phyloP scores from a whole-genome alignment of 1,140 invertebrate species.

The Meloidogyne chitwoodi region DNA sequence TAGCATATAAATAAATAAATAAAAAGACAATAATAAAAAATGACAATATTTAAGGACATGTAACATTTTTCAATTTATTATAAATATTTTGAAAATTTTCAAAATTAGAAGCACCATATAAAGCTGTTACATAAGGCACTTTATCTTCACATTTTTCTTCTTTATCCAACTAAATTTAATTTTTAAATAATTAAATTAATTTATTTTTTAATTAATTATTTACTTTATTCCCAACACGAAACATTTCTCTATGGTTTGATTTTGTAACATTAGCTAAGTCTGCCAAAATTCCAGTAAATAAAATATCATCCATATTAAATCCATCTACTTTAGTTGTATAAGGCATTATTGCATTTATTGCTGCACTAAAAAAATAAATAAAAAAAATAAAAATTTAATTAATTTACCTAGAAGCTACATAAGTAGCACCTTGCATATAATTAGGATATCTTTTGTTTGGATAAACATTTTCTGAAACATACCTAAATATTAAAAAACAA shows the following conservation, averaged over 20 bases:
- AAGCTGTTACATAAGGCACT: not conserved
- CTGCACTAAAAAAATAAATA: not conserved
- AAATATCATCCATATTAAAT: conserved; percentile 22
- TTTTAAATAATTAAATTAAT: too few relatives aligned
- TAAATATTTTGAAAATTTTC: conserved; percentile 10
- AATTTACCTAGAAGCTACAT: conserved; percentile 1
- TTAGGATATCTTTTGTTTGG: not conserved
- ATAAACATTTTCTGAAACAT: conserved; percentile 2
- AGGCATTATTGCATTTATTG: not conserved
- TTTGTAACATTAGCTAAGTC: conserved; percentile 13
- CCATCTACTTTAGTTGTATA: not conserved
- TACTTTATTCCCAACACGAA: not conserved
- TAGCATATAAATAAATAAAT: too few relatives aligned
- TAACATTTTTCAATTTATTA: not conserved
- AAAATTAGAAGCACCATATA: not conserved
- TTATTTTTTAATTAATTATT: not conserved
- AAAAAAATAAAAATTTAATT: not conserved
- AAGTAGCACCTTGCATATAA: conserved; percentile 18
- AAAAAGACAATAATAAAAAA: too few relatives aligned
- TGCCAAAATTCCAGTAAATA: conserved; percentile 30
- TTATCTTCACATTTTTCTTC: conserved; percentile 8
- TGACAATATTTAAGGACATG: conserved; percentile 1
- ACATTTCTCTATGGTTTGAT: not conserved
- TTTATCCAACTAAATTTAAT: not conserved
- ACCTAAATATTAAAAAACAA: conserved; percentile 8